These are phyloP conservation scores for Crypturellus tataupa DNA, from an alignment of 2,797 vertebrate genomes.

Conservation along the genomic window DNA sequence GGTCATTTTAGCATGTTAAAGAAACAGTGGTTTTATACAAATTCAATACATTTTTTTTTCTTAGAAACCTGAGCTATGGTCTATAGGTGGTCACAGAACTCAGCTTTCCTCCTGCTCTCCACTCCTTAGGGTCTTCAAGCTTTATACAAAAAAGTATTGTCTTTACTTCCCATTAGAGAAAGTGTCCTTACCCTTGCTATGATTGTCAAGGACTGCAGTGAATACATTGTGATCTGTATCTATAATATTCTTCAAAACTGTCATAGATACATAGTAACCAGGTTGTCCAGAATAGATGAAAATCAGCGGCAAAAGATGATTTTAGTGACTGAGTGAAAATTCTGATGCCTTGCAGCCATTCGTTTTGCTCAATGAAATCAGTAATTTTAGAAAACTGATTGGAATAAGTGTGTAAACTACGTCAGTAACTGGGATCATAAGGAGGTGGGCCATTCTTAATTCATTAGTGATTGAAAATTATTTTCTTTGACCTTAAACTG, in stretches of 20 bases:
- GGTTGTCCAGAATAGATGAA: neutral
- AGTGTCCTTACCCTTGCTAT: neutral
- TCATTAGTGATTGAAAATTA: neutral
- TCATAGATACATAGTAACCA: neutral
- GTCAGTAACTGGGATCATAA: neutral
- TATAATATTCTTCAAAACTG: neutral
- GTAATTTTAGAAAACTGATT: neutral
- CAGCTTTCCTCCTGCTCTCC: neutral
- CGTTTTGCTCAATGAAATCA: neutral
- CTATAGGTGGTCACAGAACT: neutral
- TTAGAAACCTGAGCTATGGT: neutral
- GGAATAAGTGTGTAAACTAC: neutral
- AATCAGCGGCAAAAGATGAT: neutral
- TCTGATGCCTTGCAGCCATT: neutral
- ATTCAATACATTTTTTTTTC: neutral
- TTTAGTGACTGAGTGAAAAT: neutral
- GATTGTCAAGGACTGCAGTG: neutral
- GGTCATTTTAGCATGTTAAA: neutral
- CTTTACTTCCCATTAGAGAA: neutral
- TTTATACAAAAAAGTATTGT: neutral
- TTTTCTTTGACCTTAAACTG: neutral
- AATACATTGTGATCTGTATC: neutral
- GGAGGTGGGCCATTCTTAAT: fast-evolving
- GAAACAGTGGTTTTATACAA: slow-evolving; percentile 5
- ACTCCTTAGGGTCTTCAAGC: neutral